Evolutionary conservation across 1,140 invertebrate genomes (phyloP).

Genomic region (Apis dorsata): DNA sequence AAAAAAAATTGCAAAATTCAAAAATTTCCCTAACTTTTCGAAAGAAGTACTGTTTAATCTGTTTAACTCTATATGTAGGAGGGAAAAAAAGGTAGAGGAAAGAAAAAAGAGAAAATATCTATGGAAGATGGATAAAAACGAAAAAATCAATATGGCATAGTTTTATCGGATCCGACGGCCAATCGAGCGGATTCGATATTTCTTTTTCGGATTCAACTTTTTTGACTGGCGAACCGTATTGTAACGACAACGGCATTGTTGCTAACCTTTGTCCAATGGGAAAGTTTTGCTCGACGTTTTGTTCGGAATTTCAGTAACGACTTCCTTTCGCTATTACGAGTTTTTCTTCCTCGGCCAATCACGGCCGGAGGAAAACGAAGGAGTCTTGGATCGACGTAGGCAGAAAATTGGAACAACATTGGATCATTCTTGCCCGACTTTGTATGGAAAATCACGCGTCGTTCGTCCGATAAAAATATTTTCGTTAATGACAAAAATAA

Average conservation of each 20-base stretch:
- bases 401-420: neutral
- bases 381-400: too few relatives aligned
- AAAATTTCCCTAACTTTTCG: slow-evolving; percentile 35
- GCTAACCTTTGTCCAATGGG: slow-evolving; percentile 49
- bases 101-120: neutral
- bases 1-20: slow-evolving; percentile 41
- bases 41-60: neutral
- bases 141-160: slow-evolving; percentile 54
- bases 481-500: too few relatives aligned
- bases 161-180: slow-evolving; percentile 57
- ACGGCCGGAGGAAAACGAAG: neutral
- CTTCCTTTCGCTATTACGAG: slow-evolving; percentile 4
- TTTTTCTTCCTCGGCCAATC: neutral
- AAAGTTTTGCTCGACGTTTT: slow-evolving; percentile 44
- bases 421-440: neutral
- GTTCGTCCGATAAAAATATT: neutral
- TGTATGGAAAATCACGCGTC: neutral
- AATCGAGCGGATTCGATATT: slow-evolving; percentile 63
- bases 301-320: slow-evolving; percentile 38
- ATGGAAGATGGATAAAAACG: neutral
- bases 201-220: slow-evolving; percentile 52
- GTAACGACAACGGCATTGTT: slow-evolving; percentile 48
- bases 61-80: neutral
- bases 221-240: slow-evolving; percentile 10
- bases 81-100: neutral